Base-by-base conservation (phyloP, 64 coral and sea anemone genomes). In the Pocillopora verrucosa region DNA sequence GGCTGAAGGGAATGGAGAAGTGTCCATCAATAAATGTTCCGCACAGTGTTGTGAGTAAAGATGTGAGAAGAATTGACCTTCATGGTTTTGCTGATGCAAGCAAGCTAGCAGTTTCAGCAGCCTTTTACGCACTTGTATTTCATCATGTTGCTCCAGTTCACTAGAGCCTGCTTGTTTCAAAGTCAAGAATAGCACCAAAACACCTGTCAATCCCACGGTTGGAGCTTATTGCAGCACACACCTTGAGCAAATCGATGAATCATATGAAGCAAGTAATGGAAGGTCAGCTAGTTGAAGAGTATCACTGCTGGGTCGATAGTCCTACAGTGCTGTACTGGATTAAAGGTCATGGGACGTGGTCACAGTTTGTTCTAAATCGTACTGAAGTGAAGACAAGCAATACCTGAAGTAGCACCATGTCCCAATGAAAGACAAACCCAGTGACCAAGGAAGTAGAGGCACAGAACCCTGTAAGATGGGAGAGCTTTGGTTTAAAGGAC, bases 11-110 rank as follows among this genome's bases (percentile, higher is more conserved):
- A 38, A 67, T 88, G 68, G n/a, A 57, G 14, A 64, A 79, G 13
- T 51, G 87, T n/a, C 94, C 94, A n/a, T 11, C 1, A 0, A 56
- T 96, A 34, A 87, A 38, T 34, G 41, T 92, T 89, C 90, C 87
- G 11, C 87, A 74, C 35, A 89, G 87, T 79, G 94, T 96, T 26
- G 80, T 89, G 2, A 60, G 64, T 16, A 15, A 59, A 51, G n/a
- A 36, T 45, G 45, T 87, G 11, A 84, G 79, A 0, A 92, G 35
- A 76, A 34, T 92, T 16, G 60, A 73, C 4, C 24, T 96, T 10
- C 87, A 96, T 96, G 90, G 94, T 1, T 96, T 96, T 68, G 16
- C 90, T 16, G 90, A 96, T 82, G 94, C 94, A 34, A 96, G 94
- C 82, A 87, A 89, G 41, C 25, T 75, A 22, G 94, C 87, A 13